Evolutionary conservation across 2,797 vertebrate species (phyloP).

Genomic region (Hipposideros larvatus): DNA sequence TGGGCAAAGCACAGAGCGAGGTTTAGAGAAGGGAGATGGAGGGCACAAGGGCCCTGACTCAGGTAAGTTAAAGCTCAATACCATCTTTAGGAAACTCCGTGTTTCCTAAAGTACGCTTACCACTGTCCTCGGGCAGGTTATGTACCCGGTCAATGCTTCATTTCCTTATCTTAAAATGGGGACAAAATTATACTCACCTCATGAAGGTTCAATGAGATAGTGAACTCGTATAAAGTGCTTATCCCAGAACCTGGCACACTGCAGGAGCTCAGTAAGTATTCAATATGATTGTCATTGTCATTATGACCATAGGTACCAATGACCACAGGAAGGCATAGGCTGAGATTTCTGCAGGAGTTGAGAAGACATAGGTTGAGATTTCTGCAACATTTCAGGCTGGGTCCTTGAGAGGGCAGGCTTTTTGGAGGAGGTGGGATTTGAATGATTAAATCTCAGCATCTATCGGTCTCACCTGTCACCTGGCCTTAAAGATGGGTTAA

Average conservation of each 20-base stretch:
- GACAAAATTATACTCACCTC: neutral
- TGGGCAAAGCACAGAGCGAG: neutral
- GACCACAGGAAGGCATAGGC: neutral
- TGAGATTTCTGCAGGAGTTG: neutral
- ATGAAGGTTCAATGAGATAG: neutral
- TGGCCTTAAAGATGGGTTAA: neutral
- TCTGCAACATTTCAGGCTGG: neutral
- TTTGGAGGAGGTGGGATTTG: neutral
- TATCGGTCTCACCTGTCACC: neutral
- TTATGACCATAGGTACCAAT: neutral
- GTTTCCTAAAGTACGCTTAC: too few species aligned
- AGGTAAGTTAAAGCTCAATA: neutral
- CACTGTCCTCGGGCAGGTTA: neutral
- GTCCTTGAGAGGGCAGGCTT: neutral
- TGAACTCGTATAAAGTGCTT: neutral
- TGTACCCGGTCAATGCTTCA: rapidly evolving
- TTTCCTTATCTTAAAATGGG: neutral
- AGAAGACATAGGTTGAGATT: neutral
- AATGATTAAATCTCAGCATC: neutral
- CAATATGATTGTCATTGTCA: neutral
- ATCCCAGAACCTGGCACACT: neutral
- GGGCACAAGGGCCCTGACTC: neutral
- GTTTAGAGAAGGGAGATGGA: neutral
- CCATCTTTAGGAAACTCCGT: neutral
- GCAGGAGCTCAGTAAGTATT: neutral